Base-by-base conservation (phyloP, 2,888 invertebrate genomes). In the Pammene aurita region DNA sequence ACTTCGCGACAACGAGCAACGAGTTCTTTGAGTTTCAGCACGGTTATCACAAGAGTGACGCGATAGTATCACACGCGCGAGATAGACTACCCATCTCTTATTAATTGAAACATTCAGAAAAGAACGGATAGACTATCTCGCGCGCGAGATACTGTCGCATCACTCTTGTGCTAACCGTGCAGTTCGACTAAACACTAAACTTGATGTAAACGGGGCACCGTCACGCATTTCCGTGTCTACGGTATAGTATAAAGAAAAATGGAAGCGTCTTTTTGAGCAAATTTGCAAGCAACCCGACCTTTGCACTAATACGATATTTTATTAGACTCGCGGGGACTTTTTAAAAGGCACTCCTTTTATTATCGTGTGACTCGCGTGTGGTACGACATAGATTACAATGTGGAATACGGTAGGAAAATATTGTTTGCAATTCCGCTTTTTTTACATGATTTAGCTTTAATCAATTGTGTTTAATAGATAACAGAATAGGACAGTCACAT, bases 171-270 rank as follows among this genome's bases (percentile, higher is more conserved):
- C n/a, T n/a, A n/a, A n/a, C n/a, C n/a, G n/a, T n/a, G n/a, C n/a
- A n/a, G n/a, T n/a, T n/a, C n/a, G 65, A 72, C 76, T 77, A 64
- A 71, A 7, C 50, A 41, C 0, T 10, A 1, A 18, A 42, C 7
- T 35, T 7, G n/a, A 14, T 72, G 44, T 26, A 72, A 84, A 84
- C 75, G 72, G 9, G 66, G 66, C 75, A 66, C 72, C 69, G 77
- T 77, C 73, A 77, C 75, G 72, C 72, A 73, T 73, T 77, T 76
- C 76, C 83, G 79, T 78, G 76, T 74, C 75, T 70, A 76, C 66
- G 41, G 48, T 64, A 64, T 57, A 55, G 52, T 50, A 58, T 62
- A 18, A 54, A 63, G 67, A 72, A 70, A 71, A 71, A 67, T 71
- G 64, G 48, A 60, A 66, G 48, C 61, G 44, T 67, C 66, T 68